Evolutionary conservation across 2,113 vertebrate genomes (phyloP).

Genomic region (Orcinus orca): DNA sequence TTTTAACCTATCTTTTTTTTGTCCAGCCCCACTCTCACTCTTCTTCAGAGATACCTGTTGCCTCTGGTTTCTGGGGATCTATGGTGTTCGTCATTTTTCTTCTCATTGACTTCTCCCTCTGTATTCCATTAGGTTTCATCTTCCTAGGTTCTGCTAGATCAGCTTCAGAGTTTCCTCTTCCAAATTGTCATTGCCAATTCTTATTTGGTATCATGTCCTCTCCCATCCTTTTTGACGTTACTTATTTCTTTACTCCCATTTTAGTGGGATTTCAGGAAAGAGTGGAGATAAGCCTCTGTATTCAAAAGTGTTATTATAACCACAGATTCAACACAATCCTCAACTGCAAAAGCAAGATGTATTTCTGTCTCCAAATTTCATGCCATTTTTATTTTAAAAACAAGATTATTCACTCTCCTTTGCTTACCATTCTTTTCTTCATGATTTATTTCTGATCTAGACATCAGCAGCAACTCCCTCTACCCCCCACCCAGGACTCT

Average conservation of each 20-base stretch:
- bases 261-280: background rate
- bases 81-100: background rate
- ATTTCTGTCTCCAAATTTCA: background rate
- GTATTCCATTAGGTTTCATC: background rate
- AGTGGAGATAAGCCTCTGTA: background rate
- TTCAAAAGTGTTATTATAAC: background rate
- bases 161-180: background rate
- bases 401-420: background rate
- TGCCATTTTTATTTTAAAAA: background rate
- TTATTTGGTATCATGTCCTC: background rate
- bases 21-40: background rate
- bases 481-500: background rate
- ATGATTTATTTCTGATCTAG: background rate
- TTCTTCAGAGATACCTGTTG: background rate
- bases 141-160: background rate
- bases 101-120: background rate
- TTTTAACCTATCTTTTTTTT: background rate
- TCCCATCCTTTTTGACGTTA: background rate
- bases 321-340: background rate
- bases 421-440: background rate
- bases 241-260: background rate
- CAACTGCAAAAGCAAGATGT: background rate
- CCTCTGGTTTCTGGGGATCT: background rate
- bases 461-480: background rate
- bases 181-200: background rate